Percentiles rank a stretch among this genome's conserved stretches.
phyloP scores from a whole-genome alignment of 2,888 invertebrate species.

The Automeris io region DNA sequence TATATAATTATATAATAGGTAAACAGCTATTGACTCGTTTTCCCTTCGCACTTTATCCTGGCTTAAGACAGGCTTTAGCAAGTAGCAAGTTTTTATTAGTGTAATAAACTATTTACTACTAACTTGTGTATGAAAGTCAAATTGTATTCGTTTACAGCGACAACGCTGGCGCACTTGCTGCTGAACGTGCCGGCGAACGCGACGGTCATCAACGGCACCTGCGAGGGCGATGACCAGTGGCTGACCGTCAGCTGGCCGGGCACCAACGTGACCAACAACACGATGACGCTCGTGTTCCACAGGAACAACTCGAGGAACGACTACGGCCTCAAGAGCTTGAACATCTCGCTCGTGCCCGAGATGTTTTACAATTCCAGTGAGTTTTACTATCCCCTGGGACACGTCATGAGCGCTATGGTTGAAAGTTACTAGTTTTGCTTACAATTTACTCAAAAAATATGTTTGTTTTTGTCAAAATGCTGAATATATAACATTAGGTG shows the following conservation, averaged over 20 bases:
- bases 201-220: constrained; percentile 36
- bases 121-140: background rate
- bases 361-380: constrained; percentile 59
- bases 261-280: constrained; percentile 29
- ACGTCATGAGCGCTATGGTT: no score
- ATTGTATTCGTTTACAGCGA: constrained; percentile 24
- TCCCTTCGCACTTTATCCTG: no score
- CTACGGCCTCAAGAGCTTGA: constrained; percentile 42
- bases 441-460: no score
- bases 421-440: no score
- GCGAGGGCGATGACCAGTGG: constrained; percentile 39
- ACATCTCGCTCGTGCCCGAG: constrained; percentile 47
- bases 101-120: no score
- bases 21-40: no score
- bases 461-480: no score
- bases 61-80: no score
- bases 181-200: constrained; percentile 53
- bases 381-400: constrained; percentile 19
- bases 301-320: constrained; percentile 45
- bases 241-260: constrained; percentile 34
- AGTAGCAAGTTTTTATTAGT: no score
- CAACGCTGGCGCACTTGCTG: constrained; percentile 27
- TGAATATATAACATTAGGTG: no score
- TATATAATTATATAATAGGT: no score
- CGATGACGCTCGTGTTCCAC: constrained; percentile 42